Conservation (phyloP, 2,797 vertebrate genomes). For the Pteropus rufus region DNA sequence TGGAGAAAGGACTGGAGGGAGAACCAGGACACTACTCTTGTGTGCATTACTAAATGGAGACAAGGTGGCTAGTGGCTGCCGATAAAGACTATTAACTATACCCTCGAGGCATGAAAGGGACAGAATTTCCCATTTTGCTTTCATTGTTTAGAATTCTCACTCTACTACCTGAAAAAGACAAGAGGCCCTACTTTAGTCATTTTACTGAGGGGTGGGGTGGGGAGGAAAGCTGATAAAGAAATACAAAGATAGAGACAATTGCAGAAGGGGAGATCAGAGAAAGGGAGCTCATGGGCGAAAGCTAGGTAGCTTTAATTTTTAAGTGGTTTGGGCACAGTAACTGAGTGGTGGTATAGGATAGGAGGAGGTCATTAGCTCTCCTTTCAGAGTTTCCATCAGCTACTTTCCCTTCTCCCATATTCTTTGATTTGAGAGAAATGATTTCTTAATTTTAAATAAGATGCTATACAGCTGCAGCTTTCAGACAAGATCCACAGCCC, state of each 20-base stretch:
- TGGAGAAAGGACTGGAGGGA: background rate
- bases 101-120: background rate
- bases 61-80: background rate
- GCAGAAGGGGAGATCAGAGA: background rate
- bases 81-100: background rate
- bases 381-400: background rate
- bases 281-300: too few relatives aligned
- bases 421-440: background rate
- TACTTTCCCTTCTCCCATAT: background rate
- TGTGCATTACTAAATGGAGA: background rate
- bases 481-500: background rate
- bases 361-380: background rate
- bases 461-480: background rate
- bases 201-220: background rate
- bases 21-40: background rate
- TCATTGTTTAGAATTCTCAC: background rate
- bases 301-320: background rate
- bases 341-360: background rate
- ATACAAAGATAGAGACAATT: background rate
- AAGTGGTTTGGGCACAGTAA: background rate
- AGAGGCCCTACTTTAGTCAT: background rate
- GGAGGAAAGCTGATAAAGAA: background rate
- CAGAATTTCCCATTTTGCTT: background rate
- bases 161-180: background rate
- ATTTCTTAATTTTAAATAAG: background rate